These are phyloP conservation scores for Bombus sylvicola DNA, from an alignment of 1,140 invertebrate genomes.

Conservation along the genomic window DNA sequence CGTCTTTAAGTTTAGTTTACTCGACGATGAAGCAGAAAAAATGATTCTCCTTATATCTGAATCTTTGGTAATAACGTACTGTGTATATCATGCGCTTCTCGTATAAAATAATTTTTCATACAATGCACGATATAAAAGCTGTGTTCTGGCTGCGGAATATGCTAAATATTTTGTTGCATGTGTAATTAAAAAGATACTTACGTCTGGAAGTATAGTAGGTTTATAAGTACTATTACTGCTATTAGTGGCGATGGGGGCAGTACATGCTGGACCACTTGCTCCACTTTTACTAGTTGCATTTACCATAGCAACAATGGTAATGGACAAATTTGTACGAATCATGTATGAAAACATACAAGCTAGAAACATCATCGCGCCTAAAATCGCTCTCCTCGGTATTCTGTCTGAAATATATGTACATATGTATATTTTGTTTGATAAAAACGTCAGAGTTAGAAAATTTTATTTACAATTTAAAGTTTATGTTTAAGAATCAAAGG, in stretches of 20 bases:
- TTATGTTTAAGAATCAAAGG: not conserved
- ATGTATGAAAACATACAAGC: conserved; percentile 89
- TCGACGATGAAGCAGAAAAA: not conserved
- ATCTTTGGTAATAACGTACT: not conserved
- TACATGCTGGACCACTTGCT: conserved; percentile 44
- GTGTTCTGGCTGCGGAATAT: not conserved
- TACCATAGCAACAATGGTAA: conserved; percentile 89
- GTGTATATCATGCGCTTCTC: not conserved
- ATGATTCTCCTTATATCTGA: not conserved
- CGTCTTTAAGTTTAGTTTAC: too few species aligned
- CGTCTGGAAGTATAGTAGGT: conserved; percentile 49
- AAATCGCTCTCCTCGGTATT: conserved; percentile 82
- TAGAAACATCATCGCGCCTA: conserved; percentile 88
- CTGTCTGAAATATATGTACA: conserved; percentile 69
- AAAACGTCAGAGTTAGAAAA: not conserved
- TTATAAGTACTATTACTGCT: not conserved
- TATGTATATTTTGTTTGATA: not conserved
- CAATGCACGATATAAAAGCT: not conserved
- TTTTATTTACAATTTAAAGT: not conserved
- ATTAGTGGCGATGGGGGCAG: not conserved
- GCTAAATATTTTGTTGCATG: not conserved
- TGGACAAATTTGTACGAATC: conserved; percentile 88
- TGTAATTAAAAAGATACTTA: conserved; percentile 45
- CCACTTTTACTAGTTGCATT: conserved; percentile 62
- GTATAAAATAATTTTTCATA: not conserved